phyloP scores from a whole-genome alignment of 2,113 vertebrate species.

The Rana temporaria region DNA sequence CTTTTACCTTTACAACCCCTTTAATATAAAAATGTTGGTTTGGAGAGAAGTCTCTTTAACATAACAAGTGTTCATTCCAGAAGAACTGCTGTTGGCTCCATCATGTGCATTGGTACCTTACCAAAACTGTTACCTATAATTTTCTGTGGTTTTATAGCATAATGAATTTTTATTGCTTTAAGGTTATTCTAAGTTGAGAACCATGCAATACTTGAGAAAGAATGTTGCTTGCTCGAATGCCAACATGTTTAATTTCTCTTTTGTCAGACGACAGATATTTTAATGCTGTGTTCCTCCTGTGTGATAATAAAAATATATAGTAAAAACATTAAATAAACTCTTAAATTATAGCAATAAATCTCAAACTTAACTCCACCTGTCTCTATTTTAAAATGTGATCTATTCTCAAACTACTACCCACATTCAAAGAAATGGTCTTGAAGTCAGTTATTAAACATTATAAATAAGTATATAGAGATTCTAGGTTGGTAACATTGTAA shows the following conservation, averaged over 20 bases:
- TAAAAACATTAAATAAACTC: slow-evolving; percentile 11
- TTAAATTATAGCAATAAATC: slow-evolving; percentile 3
- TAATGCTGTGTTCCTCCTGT: background rate
- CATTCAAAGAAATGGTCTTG: background rate
- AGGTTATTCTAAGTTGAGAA: slow-evolving; percentile 6
- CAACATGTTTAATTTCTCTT: background rate
- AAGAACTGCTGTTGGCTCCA: background rate
- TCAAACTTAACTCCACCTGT: slow-evolving; percentile 26
- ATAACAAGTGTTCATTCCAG: background rate
- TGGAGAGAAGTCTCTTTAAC: background rate
- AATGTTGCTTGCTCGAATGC: background rate
- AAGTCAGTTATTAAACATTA: slow-evolving; percentile 22
- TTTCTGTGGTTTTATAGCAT: slow-evolving; percentile 20
- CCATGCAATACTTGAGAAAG: background rate
- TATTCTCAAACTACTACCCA: background rate
- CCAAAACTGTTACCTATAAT: slow-evolving; percentile 28
- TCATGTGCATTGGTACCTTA: background rate
- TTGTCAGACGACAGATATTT: background rate
- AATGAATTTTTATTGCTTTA: background rate
- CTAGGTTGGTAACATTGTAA: slow-evolving; percentile 4
- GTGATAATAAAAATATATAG: slow-evolving; percentile 2
- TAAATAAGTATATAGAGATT: background rate
- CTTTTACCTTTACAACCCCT: no score
- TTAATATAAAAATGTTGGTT: background rate
- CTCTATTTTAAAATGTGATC: background rate